phyloP scores from a whole-genome alignment of 2,888 invertebrate genomes.

The Balanococcus diminutus region DNA sequence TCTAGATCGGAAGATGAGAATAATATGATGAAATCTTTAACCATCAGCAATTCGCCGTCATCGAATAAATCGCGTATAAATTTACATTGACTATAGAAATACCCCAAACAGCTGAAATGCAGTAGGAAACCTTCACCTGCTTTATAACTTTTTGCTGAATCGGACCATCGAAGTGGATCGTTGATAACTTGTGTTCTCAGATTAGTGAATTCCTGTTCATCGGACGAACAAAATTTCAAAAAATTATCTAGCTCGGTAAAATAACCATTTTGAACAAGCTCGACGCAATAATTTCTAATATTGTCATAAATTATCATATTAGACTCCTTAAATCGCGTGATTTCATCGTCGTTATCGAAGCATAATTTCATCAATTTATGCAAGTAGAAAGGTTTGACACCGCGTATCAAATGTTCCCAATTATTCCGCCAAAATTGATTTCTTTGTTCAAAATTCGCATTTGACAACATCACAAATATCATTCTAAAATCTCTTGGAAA shows the following conservation, averaged over 20 bases:
- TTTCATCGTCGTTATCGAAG: not conserved
- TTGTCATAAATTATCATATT: not conserved
- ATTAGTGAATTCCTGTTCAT: no score
- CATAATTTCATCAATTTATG: not conserved
- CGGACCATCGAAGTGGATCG: no score
- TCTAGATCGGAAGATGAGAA: no score
- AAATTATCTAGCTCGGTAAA: not conserved
- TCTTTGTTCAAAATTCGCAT: not conserved
- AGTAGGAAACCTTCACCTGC: no score
- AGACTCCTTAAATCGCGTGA: not conserved
- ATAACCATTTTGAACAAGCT: not conserved
- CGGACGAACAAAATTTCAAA: not conserved
- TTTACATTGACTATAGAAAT: no score
- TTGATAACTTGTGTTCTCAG: no score
- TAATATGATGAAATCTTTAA: no score
- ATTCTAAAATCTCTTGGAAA: not conserved
- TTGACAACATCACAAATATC: not conserved
- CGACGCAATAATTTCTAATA: not conserved
- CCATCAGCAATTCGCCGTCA: no score
- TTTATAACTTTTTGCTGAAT: no score
- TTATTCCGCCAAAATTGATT: not conserved
- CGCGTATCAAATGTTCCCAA: not conserved
- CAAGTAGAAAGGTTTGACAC: not conserved
- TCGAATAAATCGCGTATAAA: no score
- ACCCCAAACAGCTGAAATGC: no score